Evolutionary conservation across 2,797 vertebrate genomes (phyloP), one percentile per base, ranked within the genome.

Genomic region (Erethizon dorsatum): DNA sequence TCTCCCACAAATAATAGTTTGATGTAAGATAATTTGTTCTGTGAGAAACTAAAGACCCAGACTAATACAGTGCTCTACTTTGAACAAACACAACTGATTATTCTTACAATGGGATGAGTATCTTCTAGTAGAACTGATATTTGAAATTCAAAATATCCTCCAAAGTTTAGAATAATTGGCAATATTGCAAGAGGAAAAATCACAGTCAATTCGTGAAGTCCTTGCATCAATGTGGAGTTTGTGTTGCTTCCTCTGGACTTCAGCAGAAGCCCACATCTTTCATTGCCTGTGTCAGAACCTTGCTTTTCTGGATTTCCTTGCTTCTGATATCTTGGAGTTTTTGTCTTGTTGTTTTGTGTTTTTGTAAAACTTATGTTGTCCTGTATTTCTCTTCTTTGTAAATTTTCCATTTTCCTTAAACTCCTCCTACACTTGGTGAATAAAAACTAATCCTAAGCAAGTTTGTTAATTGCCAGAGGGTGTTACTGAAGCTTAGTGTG

Each of bases 341-440:
- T 63, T 47, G n/a, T 41, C 10, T 22, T 50, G 45, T 15, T 78
- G 47, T 90, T 83, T 82, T 89, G 8, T 69, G 73, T 37, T 57
- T 94, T 83, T 56, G 41, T 20, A 91, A 83, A 93, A 47, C 10
- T 50, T 54, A 26, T 12, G 5, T 89, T 69, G 0, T 78, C 2
- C 17, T 83, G 0, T 83, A 31, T 85, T 93, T 92, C 15, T 47
- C 8, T 4, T 96, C 20, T 5, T 57, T 92, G 41, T 56, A 88
- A 87, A 73, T 75, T 90, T 88, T 88, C 45, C 41, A 18, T 96
- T 96, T 85, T 84, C 50, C 57, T 85, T 87, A 89, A 88, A 3
- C 69, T 82, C 37, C 90, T 88, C 12, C 17, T 71, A n/a, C 12
- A 41, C 11, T 31, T 83, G 26, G 12, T 69, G 73, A 89, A 6